phyloP scores from a whole-genome alignment of 2,113 vertebrate species.

The Nothocercus nigrocapillus region DNA sequence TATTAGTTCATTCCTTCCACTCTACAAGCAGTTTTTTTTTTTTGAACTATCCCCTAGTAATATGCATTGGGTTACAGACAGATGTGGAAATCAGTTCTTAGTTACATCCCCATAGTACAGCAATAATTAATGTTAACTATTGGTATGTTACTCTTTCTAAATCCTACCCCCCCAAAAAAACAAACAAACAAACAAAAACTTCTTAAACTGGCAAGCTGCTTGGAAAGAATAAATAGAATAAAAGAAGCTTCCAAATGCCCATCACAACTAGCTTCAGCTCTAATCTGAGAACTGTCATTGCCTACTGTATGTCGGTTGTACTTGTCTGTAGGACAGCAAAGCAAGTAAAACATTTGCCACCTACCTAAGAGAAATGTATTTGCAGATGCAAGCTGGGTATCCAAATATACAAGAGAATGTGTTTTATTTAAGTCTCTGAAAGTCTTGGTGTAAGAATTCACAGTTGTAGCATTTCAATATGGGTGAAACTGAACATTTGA shows the following conservation, averaged over 20 bases:
- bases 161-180: neutral
- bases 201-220: neutral
- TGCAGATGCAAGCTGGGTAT: neutral
- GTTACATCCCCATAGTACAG: neutral
- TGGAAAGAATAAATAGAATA: neutral
- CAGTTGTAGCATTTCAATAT: neutral
- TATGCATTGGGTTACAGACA: neutral
- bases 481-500: neutral
- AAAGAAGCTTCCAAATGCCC: neutral
- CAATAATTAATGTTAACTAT: neutral
- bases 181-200: neutral
- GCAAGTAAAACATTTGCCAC: neutral
- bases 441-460: neutral
- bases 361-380: neutral
- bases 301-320: neutral
- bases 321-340: neutral
- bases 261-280: neutral
- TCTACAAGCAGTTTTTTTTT: neutral
- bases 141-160: neutral
- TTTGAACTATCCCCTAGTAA: neutral
- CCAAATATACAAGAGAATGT: neutral
- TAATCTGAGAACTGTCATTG: accelerated
- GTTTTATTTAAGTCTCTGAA: neutral
- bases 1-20: neutral
- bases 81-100: neutral